Evolutionary conservation across 2,888 invertebrate species (phyloP), one percentile per base, ranked within the genome.

Genomic region (Aleiodes testaceus): DNA sequence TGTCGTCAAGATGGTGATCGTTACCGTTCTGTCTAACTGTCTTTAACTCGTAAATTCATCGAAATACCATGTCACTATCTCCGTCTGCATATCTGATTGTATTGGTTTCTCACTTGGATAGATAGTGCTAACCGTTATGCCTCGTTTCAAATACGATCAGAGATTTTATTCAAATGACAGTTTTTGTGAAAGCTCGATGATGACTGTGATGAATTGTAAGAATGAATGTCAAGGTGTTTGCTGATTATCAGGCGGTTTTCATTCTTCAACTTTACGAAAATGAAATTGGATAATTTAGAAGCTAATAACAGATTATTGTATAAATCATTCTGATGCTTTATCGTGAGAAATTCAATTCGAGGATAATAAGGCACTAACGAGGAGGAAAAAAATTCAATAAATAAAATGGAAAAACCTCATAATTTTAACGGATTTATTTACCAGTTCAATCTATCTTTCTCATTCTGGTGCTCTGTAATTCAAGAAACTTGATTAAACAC

Each of bases 71-170:
- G 44, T 59, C 55, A 16, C 36, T 59, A 59, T 59, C 59, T 59
- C n/a, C 16, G 12, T 16, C 18, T 36, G 36, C 59, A 59, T 59
- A 59, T 59, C 36, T 42, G 36, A 59, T 59, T 59, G 7, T 42
- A 20, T 14, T 59, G 1, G 16, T 3, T 42, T 42, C 36, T n/a
- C 36, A 14, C 30, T 55, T n/a, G 6, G 6, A 18, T 14, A 30
- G 42, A 36, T 36, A 42, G 9, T 14, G 14, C 42, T 71, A 67
- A 69, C 72, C 74, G 74, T 76, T 71, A 72, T 68, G 64, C 73
- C 66, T 76, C 74, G 72, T 74, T 74, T 74, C 63, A 66, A 73
- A 49, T 26, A 22, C 70, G 52, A 74, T 69, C 69, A 69, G 50
- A 20, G 63, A 53, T 53, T 22, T 26, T 18, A 53, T 53, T 12